Base-by-base conservation (phyloP, 2,888 invertebrate genomes). In the Acanthococcus lagerstroemiae region DNA sequence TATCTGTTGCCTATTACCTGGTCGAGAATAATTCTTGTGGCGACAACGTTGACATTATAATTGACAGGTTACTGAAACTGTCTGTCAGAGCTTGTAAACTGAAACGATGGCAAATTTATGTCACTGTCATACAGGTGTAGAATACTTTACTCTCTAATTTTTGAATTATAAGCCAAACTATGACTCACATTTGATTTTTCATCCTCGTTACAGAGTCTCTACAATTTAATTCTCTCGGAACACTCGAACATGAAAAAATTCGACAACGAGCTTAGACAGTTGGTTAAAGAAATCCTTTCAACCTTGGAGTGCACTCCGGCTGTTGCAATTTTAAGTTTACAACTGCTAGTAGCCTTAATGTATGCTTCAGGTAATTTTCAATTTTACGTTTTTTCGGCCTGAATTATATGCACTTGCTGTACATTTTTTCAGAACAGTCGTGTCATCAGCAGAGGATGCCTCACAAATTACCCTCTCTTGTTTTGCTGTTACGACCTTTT, bases 1-100 rank as follows among this genome's bases (percentile, higher is more conserved):
- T 88, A 87, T 82, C 87, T 26, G 76, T 87, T 56, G 83, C 85
- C 57, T 88, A 88, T 76, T 87, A 85, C 76, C 77, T 90, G 68
- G 79, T 88, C 72, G 89, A 90, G 76, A 83, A 84, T 73, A 66
- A 66, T 9, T 50, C 57, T 19, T 46, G 66, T n/a, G 66, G 66
- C n/a, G 66, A 66, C 22, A 66, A 56, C 22, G 19, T 30, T 9
- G 56, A 48, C 24, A 25, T 56, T 4, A 24, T 66, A 22, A 24
- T 66, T 2, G 66, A 66, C 21, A 44, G 66, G 30, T 30, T 66
- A 6, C 30, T 55, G 22, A 56, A 55, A 24, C 48, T 66, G 21
- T 56, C 66, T 3, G 56, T 56, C 9, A 25, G 56, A 50, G 56
- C 50, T 22, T 66, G 66, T 50, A 66, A 66, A 37, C 17, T 66